A percentile compares a stretch with the other conserved stretches of the same genome.
phyloP scores from a whole-genome alignment of 2,797 vertebrate species.

The Channallabes apus region DNA sequence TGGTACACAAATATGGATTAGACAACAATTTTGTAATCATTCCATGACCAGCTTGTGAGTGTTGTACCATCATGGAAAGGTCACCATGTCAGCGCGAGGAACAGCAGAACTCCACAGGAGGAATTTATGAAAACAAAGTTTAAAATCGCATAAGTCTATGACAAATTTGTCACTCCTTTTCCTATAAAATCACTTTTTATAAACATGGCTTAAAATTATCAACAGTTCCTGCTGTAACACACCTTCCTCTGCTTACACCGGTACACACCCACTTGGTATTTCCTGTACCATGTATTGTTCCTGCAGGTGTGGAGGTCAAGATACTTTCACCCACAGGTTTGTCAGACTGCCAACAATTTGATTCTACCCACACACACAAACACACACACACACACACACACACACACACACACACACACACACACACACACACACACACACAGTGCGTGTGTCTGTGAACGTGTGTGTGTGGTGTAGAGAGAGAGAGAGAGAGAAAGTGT shows the following conservation, averaged over 20 bases:
- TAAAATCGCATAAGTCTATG: neutral
- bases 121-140: neutral
- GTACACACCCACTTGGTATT: neutral
- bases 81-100: neutral
- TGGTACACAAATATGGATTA: too few relatives aligned
- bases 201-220: neutral
- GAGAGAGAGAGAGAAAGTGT: too few relatives aligned
- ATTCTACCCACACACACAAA: neutral
- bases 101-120: too few relatives aligned
- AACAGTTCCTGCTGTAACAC: neutral
- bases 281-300: slow-evolving; percentile 4
- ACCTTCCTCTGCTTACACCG: neutral
- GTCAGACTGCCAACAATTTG: neutral
- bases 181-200: too few relatives aligned
- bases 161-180: neutral
- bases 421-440: too few relatives aligned
- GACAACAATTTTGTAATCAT: neutral
- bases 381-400: too few relatives aligned
- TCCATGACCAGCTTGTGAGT: neutral
- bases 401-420: too few relatives aligned
- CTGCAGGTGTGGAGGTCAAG: neutral
- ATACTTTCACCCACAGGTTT: slow-evolving; percentile 8
- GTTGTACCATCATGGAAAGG: neutral
- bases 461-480: neutral
- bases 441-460: neutral